Evolutionary conservation across 2,797 vertebrate genomes (phyloP).

Genomic region (Eulemur mongoz): DNA sequence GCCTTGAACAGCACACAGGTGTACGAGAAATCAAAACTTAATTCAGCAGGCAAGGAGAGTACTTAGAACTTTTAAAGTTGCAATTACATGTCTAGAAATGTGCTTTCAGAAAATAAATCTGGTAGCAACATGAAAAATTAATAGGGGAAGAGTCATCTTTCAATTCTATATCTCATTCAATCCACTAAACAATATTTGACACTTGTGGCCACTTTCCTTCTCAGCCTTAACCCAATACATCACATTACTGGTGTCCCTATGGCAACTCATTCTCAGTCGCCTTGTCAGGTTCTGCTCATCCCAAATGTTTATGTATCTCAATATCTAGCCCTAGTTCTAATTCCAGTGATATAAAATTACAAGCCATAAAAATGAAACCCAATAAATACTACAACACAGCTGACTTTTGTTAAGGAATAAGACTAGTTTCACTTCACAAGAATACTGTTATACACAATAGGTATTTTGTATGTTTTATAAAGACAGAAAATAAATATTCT

Average conservation of each 20-base stretch:
- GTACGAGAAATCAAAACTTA: background rate
- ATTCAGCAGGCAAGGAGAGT: background rate
- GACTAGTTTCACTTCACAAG: background rate
- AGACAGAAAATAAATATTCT: background rate
- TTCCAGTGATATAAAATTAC: background rate
- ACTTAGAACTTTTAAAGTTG: background rate
- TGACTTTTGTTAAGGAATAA: background rate
- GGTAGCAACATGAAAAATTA: background rate
- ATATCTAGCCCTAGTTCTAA: background rate
- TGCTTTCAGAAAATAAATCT: slow-evolving; percentile 21
- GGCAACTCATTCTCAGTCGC: background rate
- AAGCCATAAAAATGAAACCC: background rate
- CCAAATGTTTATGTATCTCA: background rate
- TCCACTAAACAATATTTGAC: background rate
- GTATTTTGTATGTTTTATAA: background rate
- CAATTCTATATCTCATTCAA: background rate
- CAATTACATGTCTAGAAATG: background rate
- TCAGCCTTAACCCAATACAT: background rate
- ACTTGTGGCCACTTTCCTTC: background rate
- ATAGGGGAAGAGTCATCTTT: background rate
- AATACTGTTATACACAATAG: background rate
- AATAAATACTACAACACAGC: background rate
- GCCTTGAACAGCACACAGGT: background rate
- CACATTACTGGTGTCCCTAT: background rate
- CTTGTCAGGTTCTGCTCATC: background rate